These are phyloP conservation scores for Embiotoca jacksoni DNA, from an alignment of 2,113 vertebrate species.

Conservation along the genomic window DNA sequence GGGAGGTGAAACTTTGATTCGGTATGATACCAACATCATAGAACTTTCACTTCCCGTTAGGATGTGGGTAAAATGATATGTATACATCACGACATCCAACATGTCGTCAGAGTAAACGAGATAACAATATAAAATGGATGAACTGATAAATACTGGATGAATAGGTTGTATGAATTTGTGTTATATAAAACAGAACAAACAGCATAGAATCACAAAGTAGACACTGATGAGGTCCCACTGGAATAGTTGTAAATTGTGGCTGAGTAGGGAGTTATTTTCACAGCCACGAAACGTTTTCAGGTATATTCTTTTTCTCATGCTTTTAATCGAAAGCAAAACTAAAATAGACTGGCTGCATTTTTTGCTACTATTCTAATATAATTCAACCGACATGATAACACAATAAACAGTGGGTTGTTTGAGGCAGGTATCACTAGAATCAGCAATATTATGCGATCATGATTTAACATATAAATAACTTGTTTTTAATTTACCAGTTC, in stretches of 20 bases:
- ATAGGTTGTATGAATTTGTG: background rate
- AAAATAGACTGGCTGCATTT: background rate
- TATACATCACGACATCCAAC: background rate
- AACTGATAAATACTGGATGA: conserved; percentile 3
- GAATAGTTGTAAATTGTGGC: background rate
- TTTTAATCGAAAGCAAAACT: conserved; percentile 12
- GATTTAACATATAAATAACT: background rate
- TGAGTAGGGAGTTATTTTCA: conserved; percentile 14
- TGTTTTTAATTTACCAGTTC: background rate
- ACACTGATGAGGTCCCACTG: background rate
- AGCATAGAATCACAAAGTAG: background rate
- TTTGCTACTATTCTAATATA: background rate
- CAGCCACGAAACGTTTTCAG: conserved; percentile 9
- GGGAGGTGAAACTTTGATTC: background rate
- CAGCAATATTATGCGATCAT: background rate
- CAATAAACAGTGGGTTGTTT: background rate
- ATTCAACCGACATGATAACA: conserved; percentile 6
- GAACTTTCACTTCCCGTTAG: background rate
- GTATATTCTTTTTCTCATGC: background rate
- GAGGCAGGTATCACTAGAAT: conserved; percentile 1
- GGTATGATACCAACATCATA: background rate
- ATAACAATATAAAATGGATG: background rate
- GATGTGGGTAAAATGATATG: conserved; percentile 5
- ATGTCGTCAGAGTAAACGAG: background rate
- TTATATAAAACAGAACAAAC: conserved; percentile 1